A percentile compares a stretch with the other conserved stretches of the same genome.
phyloP scores from a whole-genome alignment of 2,113 vertebrate species.

The Paradisaea rubra region DNA sequence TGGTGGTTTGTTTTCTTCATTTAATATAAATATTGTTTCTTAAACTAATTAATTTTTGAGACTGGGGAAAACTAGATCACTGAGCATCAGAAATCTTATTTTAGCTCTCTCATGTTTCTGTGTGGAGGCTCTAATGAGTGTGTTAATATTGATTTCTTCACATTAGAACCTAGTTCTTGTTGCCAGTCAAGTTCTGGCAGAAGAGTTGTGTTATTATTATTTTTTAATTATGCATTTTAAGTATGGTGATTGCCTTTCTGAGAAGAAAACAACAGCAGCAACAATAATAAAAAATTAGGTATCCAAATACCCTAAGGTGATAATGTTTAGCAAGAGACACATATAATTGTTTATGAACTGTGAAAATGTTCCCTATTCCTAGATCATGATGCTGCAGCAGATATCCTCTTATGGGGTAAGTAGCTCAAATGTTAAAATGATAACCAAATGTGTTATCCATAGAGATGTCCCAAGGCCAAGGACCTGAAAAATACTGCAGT shows the following conservation, averaged over 20 bases:
- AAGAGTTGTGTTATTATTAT: not conserved
- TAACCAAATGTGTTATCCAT: not conserved
- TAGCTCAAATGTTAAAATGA: not conserved
- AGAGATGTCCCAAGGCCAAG: not conserved
- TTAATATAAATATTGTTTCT: slow-evolving; percentile 15
- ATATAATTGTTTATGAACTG: not conserved
- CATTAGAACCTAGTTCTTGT: not conserved
- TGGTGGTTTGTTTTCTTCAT: not conserved
- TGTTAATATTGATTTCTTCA: slow-evolving; percentile 27
- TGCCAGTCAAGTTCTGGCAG: slow-evolving; percentile 31
- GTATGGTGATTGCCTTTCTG: not conserved
- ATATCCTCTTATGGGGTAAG: not conserved
- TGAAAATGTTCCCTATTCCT: not conserved
- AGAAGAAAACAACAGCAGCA: not conserved
- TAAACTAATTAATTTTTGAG: slow-evolving; percentile 14
- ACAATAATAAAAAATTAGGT: not conserved
- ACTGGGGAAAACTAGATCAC: slow-evolving; percentile 6
- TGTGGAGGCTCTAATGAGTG: slow-evolving; percentile 7
- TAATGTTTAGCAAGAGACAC: not conserved
- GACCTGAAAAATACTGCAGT: not conserved
- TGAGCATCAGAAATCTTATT: slow-evolving; percentile 18
- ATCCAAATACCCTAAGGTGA: not conserved
- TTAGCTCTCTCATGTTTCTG: slow-evolving; percentile 3
- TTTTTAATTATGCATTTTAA: slow-evolving; percentile 23
- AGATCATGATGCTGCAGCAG: not conserved